These are phyloP conservation scores for Eurypyga helias DNA, from an alignment of 2,113 vertebrate species.

Conservation along the genomic window DNA sequence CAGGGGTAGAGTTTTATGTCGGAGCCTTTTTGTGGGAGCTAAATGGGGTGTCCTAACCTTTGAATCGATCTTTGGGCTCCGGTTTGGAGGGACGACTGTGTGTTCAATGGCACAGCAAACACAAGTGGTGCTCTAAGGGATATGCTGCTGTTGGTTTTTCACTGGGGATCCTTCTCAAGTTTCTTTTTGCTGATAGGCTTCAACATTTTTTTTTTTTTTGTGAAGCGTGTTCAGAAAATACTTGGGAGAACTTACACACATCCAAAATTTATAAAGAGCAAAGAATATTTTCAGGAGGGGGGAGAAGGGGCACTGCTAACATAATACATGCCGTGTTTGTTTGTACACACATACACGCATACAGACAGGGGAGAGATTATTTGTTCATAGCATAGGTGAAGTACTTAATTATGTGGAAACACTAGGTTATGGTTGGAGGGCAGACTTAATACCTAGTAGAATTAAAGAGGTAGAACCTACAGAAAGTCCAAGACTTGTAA, in stretches of 20 bases:
- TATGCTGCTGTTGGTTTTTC: background rate
- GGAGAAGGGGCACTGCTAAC: background rate
- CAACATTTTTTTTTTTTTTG: background rate
- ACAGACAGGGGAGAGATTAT: background rate
- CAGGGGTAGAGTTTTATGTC: background rate
- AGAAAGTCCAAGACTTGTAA: background rate
- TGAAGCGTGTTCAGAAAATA: background rate
- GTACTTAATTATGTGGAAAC: background rate
- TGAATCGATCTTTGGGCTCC: background rate
- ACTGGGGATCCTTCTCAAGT: background rate
- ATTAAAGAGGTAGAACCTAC: background rate
- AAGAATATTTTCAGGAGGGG: background rate
- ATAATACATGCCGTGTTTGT: background rate
- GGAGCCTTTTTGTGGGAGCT: conserved; percentile 31
- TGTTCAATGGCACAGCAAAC: background rate
- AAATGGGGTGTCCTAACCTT: conserved; percentile 38
- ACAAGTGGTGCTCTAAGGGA: background rate
- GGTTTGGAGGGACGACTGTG: background rate
- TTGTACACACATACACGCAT: background rate
- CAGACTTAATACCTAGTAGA: background rate
- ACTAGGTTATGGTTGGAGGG: background rate
- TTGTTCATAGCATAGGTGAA: background rate
- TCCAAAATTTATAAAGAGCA: background rate
- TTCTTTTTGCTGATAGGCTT: background rate
- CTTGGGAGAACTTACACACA: background rate